phyloP scores from a whole-genome alignment of 2,797 vertebrate species.

The Danio choprae region DNA sequence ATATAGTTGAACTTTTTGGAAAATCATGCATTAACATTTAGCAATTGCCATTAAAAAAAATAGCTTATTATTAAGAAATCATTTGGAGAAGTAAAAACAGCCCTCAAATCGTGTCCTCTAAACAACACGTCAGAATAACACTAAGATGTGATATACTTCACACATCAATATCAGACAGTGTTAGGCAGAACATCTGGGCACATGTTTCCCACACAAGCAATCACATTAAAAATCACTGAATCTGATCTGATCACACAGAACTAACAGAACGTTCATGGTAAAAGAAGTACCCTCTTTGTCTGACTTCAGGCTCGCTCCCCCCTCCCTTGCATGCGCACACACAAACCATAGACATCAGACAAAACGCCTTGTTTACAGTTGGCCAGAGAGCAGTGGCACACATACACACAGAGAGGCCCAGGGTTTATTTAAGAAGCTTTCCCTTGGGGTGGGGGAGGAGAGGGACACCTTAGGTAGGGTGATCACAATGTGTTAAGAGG shows the following conservation, averaged over 20 bases:
- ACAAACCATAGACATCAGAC: conserved; percentile 80
- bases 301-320: conserved; percentile 68
- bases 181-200: conserved; percentile 29
- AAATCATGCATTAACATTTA: background rate
- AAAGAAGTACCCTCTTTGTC: conserved; percentile 83
- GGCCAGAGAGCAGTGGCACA: conserved; percentile 69
- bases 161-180: conserved; percentile 22
- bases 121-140: conserved; percentile 10
- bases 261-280: conserved; percentile 73
- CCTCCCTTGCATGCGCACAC: conserved; percentile 76
- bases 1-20: background rate
- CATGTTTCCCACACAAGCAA: conserved; percentile 55
- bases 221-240: conserved; percentile 70
- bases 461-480: conserved; percentile 56
- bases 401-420: conserved; percentile 69
- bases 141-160: conserved; percentile 35
- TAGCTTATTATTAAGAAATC: background rate
- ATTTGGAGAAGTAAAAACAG: conserved; percentile 13
- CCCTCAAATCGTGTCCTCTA: background rate
- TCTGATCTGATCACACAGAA: conserved; percentile 74
- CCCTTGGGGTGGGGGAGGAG: conserved; percentile 56
- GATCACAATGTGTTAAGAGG: conserved; percentile 55
- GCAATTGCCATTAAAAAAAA: background rate
- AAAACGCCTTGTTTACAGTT: conserved; percentile 85
- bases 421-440: conserved; percentile 79